Conservation (phyloP, 2,888 invertebrate species). For the Eurytoma californica region DNA sequence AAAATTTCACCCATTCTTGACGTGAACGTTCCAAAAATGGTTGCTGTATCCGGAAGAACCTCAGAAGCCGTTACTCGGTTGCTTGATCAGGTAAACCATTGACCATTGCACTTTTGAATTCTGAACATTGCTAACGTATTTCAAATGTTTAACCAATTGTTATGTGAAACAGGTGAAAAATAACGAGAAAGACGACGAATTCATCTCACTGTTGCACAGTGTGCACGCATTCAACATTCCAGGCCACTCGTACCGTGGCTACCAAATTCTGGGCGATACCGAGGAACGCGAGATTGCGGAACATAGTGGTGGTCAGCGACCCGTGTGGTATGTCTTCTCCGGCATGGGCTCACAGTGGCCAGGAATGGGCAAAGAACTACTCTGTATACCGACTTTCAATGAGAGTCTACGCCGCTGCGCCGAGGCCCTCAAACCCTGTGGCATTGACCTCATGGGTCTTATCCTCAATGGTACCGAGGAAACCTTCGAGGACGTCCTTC, state of each 20-base stretch:
- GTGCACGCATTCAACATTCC: conserved; percentile 83
- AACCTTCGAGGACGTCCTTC: conserved; percentile 89
- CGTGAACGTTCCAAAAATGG: conserved; percentile 80
- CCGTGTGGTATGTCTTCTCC: conserved; percentile 96
- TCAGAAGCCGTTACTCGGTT: conserved; percentile 84
- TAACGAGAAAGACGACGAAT: conserved; percentile 81
- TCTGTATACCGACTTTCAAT: conserved; percentile 88
- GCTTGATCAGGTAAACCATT: conserved; percentile 77
- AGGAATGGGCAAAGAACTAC: conserved; percentile 93
- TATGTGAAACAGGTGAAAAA: conserved; percentile 68
- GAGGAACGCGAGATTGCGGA: conserved; percentile 77
- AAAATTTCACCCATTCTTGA: conserved; percentile 78
- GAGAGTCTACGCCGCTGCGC: conserved; percentile 86
- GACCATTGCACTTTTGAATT: not conserved
- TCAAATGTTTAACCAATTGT: not conserved
- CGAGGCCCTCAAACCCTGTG: conserved; percentile 85
- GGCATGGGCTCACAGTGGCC: conserved; percentile 99
- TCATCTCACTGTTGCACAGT: conserved; percentile 86
- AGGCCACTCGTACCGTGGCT: conserved; percentile 90
- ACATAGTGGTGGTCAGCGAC: conserved; percentile 80
- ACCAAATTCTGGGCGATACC: conserved; percentile 81
- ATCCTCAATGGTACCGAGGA: conserved; percentile 85
- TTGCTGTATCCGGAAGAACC: conserved; percentile 90
- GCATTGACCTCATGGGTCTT: conserved; percentile 88
- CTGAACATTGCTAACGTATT: not conserved